Percentiles rank a stretch among this genome's conserved stretches.
Evolutionary conservation across 2,797 vertebrate genomes (phyloP).

Genomic region (Vultur gryphus): DNA sequence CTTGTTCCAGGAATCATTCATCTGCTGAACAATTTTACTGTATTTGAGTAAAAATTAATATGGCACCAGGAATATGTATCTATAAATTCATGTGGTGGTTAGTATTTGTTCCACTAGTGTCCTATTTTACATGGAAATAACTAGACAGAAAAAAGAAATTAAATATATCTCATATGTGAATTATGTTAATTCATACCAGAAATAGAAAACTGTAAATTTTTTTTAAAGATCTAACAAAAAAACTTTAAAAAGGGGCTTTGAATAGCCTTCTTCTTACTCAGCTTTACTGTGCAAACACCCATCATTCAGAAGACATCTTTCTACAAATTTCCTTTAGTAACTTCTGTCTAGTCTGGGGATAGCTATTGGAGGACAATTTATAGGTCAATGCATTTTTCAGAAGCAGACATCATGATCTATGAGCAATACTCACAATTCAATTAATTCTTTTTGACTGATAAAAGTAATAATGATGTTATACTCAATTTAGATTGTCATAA

Average conservation of each 20-base stretch:
- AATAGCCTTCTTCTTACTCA: not conserved
- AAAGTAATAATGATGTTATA: not conserved
- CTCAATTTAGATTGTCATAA: not conserved
- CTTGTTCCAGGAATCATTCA: constrained; percentile 25
- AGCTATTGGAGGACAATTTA: constrained; percentile 19
- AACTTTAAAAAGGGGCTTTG: not conserved
- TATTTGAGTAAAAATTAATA: constrained; percentile 36
- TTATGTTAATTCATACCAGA: not conserved
- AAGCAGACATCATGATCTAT: constrained; percentile 1
- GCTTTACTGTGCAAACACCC: not conserved
- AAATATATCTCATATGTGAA: not conserved
- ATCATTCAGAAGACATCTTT: not conserved
- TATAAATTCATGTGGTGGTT: not conserved
- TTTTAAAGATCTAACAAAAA: not conserved
- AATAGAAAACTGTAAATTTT: not conserved
- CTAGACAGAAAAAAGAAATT: not conserved
- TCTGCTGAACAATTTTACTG: constrained; percentile 35
- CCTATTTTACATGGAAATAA: not conserved
- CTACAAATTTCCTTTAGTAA: not conserved
- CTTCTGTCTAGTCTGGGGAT: not conserved
- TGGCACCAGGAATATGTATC: not conserved
- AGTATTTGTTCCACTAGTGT: not conserved
- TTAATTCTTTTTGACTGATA: constrained; percentile 7
- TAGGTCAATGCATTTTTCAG: constrained; percentile 22
- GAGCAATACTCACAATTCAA: not conserved